Conservation (phyloP, 2,797 vertebrate species). For the Macropus fuliginosus region DNA sequence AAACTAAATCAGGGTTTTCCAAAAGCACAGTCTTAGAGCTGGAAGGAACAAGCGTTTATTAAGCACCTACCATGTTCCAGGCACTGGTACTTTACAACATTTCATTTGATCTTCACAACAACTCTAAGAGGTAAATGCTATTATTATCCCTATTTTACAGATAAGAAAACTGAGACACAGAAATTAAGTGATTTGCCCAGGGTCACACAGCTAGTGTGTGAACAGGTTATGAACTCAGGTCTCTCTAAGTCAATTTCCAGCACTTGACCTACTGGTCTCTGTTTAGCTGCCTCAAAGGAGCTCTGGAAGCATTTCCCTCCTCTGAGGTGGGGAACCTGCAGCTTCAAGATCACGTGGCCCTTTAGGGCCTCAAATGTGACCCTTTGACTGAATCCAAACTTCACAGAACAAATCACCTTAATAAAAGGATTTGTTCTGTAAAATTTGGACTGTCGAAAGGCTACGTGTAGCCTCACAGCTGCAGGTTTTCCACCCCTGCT, state of each 20-base stretch:
- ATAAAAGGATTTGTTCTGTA: too few relatives aligned
- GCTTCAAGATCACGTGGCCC: too few relatives aligned
- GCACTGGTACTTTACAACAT: neutral
- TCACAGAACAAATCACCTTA: too few relatives aligned
- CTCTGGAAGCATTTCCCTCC: neutral
- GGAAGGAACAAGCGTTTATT: neutral
- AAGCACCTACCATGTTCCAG: neutral
- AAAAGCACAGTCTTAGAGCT: neutral
- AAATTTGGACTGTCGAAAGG: too few relatives aligned
- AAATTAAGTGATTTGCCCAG: constrained; percentile 2
- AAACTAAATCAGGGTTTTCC: neutral
- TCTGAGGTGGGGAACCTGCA: too few relatives aligned
- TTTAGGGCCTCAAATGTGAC: too few relatives aligned
- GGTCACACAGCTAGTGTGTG: neutral
- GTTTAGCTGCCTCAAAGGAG: neutral
- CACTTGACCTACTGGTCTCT: neutral
- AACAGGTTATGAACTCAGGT: neutral
- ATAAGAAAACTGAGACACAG: constrained; percentile 6
- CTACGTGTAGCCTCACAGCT: too few relatives aligned
- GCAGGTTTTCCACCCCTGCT: too few relatives aligned
- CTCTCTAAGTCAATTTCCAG: neutral
- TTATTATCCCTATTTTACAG: neutral
- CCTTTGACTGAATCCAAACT: too few relatives aligned
- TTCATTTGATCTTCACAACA: neutral
- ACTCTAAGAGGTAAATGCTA: neutral